Percentiles rank a stretch among this genome's conserved stretches.
These are phyloP conservation scores for Syngnathus scovelli DNA, from an alignment of 2,113 vertebrate genomes.

Conservation along the genomic window DNA sequence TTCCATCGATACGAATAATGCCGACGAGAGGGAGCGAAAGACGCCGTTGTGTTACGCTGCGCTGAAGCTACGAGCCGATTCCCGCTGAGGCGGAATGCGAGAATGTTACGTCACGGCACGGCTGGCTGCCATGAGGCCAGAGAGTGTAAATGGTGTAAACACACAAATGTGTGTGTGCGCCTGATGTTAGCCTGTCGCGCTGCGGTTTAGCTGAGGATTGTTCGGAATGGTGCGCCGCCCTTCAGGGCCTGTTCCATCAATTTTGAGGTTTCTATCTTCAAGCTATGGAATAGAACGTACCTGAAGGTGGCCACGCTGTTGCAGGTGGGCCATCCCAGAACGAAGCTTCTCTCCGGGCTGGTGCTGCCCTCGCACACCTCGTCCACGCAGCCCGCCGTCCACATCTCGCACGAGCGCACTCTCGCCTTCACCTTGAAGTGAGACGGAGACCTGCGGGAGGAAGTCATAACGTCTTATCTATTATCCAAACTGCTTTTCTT, in stretches of 20 bases:
- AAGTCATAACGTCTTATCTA: neutral
- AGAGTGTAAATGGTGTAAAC: slow-evolving; percentile 12
- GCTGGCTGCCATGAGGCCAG: slow-evolving; percentile 1
- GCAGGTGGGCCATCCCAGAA: slow-evolving; percentile 91
- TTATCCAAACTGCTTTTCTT: too few species aligned
- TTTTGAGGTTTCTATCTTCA: slow-evolving; percentile 13
- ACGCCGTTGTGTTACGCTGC: slow-evolving; percentile 22
- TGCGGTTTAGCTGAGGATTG: slow-evolving; percentile 12
- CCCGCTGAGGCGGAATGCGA: slow-evolving; percentile 13
- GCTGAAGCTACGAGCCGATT: neutral
- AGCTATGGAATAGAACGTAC: slow-evolving; percentile 55
- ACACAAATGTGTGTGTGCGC: neutral
- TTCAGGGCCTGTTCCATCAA: slow-evolving; percentile 5
- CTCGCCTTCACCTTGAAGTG: slow-evolving; percentile 84
- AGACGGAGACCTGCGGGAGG: slow-evolving; percentile 64
- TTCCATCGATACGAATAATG: neutral
- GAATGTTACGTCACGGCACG: neutral
- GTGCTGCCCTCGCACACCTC: slow-evolving; percentile 90
- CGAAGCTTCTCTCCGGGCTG: slow-evolving; percentile 78
- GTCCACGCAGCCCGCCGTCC: slow-evolving; percentile 86
- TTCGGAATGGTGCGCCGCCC: slow-evolving; percentile 7
- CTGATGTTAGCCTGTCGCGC: neutral
- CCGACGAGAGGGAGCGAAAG: neutral
- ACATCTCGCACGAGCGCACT: slow-evolving; percentile 84
- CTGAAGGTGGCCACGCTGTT: slow-evolving; percentile 94